Base-by-base conservation (phyloP, 1,140 invertebrate genomes). In the Drosophila virilis region DNA sequence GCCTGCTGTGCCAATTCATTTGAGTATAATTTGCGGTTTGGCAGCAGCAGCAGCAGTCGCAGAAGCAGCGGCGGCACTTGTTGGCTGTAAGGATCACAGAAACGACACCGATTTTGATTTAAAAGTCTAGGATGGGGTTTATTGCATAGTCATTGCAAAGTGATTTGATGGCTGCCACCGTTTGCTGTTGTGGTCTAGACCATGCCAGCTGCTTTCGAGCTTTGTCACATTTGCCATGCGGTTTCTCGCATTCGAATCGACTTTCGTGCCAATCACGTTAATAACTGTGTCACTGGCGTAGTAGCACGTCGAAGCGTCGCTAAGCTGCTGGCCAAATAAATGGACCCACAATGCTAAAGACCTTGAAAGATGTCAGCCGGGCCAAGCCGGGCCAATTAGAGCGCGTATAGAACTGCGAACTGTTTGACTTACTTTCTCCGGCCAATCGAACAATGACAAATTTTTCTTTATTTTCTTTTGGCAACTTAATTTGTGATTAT, bases 181-280 rank as follows among this genome's bases (percentile, higher is more conserved):
- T 80, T 72, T 80, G 55, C 35, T 43, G 48, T 64, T 76, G 72
- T 58, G 72, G 72, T 70, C 51, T 45, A 42, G 50, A 64, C 55
- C 37, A 17, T 6, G 60, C 13, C 72, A 70, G 65, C 50, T 69
- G 72, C 50, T 64, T 13, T 60, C 17, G 48, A 43, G 45, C 40
- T 67, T 58, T 33, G 38, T 51, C 40, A 46, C 50, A 70, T 65
- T 67, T 52, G 52, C 12, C 28, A 37, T 86, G 82, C 52, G 78
- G 82, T 82, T 78, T 80, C 64, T 62, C 46, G 22, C 48, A 68
- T 33, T 51, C 58, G 38, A 48, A 43, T 43, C 78, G 67, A 78
- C 67, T 86, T 85, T 81, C 70, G 74, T 85, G 82, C 78, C 83
- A 88, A 89, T 88, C 83, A 88, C 73, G 79, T 40, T 83, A 88